Conservation (phyloP, 2,113 vertebrate species). For the Proterorhinus semilunaris region DNA sequence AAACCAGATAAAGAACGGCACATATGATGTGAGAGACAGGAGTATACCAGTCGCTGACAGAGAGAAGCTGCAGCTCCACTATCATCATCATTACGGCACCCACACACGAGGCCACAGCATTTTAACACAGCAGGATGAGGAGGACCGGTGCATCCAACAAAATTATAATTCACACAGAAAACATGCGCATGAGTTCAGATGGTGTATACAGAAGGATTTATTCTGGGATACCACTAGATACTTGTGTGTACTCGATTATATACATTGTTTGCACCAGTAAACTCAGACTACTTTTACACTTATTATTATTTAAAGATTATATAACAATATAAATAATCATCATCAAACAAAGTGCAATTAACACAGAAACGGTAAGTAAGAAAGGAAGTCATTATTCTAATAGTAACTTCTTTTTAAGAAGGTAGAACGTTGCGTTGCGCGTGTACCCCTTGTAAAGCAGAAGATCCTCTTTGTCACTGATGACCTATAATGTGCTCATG, state of each 20-base stretch:
- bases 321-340: too few relatives aligned
- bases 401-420: too few relatives aligned
- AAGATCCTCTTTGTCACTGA: neutral
- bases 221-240: too few relatives aligned
- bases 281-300: too few relatives aligned
- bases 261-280: too few relatives aligned
- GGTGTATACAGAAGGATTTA: neutral
- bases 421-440: too few relatives aligned
- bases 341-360: too few relatives aligned
- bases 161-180: constrained; percentile 30
- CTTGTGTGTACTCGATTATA: too few relatives aligned
- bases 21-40: constrained; percentile 28
- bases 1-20: constrained; percentile 8
- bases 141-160: constrained; percentile 23
- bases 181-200: constrained; percentile 5
- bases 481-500: neutral
- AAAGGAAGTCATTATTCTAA: too few relatives aligned
- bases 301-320: too few relatives aligned
- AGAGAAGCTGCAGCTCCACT: constrained; percentile 46
- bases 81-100: constrained; percentile 56
- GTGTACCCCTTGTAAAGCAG: neutral
- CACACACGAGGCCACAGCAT: constrained; percentile 44
- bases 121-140: constrained; percentile 43
- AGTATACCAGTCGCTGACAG: constrained; percentile 27
- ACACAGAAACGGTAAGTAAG: too few relatives aligned